Evolutionary conservation across 2,113 vertebrate genomes (phyloP).

Genomic region (Vireo altiloquus): DNA sequence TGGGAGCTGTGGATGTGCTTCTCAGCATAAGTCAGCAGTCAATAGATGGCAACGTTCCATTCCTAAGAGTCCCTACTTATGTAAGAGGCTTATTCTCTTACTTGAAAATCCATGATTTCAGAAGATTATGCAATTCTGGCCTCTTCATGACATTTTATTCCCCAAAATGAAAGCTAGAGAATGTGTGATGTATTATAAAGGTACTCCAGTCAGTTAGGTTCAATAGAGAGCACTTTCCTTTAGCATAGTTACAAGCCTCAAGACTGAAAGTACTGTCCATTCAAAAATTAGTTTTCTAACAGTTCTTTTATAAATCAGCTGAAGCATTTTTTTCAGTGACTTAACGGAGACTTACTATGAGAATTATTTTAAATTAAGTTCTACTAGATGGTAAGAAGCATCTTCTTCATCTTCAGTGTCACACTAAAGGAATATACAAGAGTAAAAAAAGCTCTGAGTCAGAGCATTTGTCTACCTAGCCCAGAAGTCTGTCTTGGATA

Average conservation of each 20-base stretch:
- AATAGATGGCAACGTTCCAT: neutral
- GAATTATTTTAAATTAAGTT: neutral
- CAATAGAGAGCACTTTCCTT: neutral
- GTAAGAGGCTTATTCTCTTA: neutral
- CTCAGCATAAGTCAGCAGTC: neutral
- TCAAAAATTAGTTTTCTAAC: neutral
- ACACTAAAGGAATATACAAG: neutral
- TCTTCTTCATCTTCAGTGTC: neutral
- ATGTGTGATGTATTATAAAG: neutral
- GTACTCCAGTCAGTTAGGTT: neutral
- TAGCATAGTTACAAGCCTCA: neutral
- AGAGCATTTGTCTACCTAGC: neutral
- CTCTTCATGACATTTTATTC: neutral
- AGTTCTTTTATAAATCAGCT: neutral
- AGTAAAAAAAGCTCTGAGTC: neutral
- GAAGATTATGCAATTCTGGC: neutral
- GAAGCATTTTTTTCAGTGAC: neutral
- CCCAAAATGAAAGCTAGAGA: neutral
- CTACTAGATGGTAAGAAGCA: neutral
- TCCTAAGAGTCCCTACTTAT: neutral
- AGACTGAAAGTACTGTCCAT: neutral
- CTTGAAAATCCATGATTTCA: neutral
- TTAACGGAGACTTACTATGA: neutral
- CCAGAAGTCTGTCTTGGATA: neutral
- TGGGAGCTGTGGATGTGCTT: too few relatives aligned